These are phyloP conservation scores for Tethya wilhelma DNA, from an alignment of 37 sponge, comb jelly and placozoan species.

Conservation along the genomic window DNA sequence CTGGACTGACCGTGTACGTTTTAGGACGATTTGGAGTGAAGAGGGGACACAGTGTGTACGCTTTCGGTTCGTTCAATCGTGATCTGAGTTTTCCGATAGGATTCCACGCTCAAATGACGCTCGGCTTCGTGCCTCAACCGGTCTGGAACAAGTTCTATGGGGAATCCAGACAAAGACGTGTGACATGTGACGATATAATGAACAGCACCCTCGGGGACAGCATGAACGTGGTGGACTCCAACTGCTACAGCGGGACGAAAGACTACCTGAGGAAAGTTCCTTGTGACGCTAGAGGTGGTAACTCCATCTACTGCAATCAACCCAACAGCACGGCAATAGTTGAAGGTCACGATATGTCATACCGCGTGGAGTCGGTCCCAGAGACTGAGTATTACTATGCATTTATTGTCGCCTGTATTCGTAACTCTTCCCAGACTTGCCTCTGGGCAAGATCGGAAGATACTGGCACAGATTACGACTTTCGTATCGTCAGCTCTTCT, in stretches of 20 bases:
- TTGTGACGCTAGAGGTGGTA: not conserved
- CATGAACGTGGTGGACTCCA: not conserved
- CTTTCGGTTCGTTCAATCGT: constrained; percentile 6
- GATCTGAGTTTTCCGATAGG: not conserved
- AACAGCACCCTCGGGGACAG: not conserved
- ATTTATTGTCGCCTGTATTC: constrained; percentile 17
- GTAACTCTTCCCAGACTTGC: not conserved
- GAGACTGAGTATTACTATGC: constrained; percentile 52
- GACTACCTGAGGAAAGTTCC: constrained; percentile 35
- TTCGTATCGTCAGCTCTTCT: constrained; percentile 52
- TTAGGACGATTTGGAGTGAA: constrained; percentile 39
- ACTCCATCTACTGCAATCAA: constrained; percentile 11
- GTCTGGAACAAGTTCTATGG: constrained; percentile 20
- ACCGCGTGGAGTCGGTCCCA: not conserved
- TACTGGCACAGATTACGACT: constrained; percentile 19
- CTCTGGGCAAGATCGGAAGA: constrained; percentile 12
- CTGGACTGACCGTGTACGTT: not conserved
- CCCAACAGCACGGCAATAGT: not conserved
- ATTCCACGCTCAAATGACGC: not conserved
- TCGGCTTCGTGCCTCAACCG: constrained; percentile 21
- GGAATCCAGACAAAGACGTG: not conserved
- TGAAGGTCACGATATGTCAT: constrained; percentile 15
- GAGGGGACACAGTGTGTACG: not conserved
- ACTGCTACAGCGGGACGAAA: not conserved
- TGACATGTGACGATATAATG: not conserved